phyloP scores from a whole-genome alignment of 2,888 invertebrate species.

The Synanthedon formicaeformis region DNA sequence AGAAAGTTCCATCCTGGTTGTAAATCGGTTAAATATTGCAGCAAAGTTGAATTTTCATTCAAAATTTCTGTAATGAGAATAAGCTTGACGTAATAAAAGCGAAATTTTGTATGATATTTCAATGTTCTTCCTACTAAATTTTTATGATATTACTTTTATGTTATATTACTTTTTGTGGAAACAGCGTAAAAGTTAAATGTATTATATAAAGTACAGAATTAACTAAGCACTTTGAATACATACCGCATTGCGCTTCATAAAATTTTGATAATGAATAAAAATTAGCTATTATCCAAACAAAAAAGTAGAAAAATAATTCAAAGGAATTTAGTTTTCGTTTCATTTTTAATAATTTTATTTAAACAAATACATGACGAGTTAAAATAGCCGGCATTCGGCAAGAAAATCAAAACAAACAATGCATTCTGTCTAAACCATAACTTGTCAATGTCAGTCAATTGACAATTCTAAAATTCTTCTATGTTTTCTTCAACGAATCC shows the following conservation, averaged over 20 bases:
- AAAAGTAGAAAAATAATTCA: conserved; percentile 61
- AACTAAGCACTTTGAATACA: background rate
- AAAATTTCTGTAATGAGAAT: conserved; percentile 37
- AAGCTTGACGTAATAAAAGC: no score
- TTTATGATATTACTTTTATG: no score
- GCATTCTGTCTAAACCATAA: background rate
- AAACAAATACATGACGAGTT: no score
- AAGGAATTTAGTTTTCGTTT: conserved; percentile 22
- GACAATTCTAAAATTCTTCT: no score
- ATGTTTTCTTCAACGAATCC: no score
- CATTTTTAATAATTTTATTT: conserved; percentile 17
- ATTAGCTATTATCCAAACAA: conserved; percentile 67
- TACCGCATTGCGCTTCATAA: conserved; percentile 64
- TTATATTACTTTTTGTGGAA: no score
- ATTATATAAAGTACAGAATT: no score
- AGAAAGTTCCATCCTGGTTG: conserved; percentile 69
- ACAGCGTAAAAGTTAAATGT: no score
- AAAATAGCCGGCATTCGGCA: no score
- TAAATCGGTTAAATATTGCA: conserved; percentile 54
- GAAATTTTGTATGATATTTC: no score
- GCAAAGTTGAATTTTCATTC: conserved; percentile 18
- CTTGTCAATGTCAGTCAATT: background rate
- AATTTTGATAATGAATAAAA: conserved; percentile 69
- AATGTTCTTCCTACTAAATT: no score
- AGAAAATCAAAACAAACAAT: no score